A percentile compares a stretch with the other conserved stretches of the same genome.
phyloP scores from a whole-genome alignment of 92 coral and sea anemone species.

The Phenganax subtilis region DNA sequence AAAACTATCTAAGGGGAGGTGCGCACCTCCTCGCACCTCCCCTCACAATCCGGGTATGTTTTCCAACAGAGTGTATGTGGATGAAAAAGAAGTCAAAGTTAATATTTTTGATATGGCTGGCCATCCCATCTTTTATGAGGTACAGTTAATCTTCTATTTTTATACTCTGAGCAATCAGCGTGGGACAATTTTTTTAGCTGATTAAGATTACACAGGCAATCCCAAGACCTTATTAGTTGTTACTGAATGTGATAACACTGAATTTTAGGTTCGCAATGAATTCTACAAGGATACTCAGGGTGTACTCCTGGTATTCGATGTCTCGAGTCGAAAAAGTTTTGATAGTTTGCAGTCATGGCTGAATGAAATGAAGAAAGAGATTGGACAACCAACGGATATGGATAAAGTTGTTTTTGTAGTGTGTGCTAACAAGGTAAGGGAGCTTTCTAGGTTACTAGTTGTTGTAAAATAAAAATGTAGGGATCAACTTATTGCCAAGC shows the following conservation, averaged over 20 bases:
- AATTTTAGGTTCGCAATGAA: slow-evolving; percentile 84
- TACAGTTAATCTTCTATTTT: slow-evolving; percentile 8
- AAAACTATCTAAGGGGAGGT: no score
- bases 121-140: slow-evolving; percentile 97
- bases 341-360: slow-evolving; percentile 81
- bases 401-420: slow-evolving; percentile 75
- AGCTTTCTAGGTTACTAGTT: no score
- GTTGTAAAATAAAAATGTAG: no score
- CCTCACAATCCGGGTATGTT: background rate
- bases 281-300: slow-evolving; percentile 98
- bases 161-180: no score
- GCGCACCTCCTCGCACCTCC: no score
- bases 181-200: no score
- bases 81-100: slow-evolving; percentile 85
- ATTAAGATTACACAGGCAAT: no score
- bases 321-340: slow-evolving; percentile 78
- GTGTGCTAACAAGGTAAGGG: slow-evolving; percentile 82
- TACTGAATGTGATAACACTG: background rate
- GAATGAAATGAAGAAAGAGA: slow-evolving; percentile 87
- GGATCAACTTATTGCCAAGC: no score
- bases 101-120: slow-evolving; percentile 99
- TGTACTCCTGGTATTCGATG: slow-evolving; percentile 85
- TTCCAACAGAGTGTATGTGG: slow-evolving; percentile 59
- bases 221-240: no score
- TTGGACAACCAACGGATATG: slow-evolving; percentile 66